Evolutionary conservation across 2,113 vertebrate genomes (phyloP).

Genomic region (Hystrix cristata): DNA sequence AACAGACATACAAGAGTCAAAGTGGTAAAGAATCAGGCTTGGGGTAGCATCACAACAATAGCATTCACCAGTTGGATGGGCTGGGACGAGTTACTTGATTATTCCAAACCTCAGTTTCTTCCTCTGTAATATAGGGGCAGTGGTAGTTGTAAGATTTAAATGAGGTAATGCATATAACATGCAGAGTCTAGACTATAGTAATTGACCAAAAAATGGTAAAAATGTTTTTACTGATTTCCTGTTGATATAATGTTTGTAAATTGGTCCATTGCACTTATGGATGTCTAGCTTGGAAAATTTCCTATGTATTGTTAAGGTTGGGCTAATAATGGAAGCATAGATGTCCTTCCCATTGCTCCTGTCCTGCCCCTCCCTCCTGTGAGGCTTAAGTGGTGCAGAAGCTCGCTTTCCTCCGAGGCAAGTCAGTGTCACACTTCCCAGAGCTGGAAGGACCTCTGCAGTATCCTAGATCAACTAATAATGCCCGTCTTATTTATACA

Average conservation of each 20-base stretch:
- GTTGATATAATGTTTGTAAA: slow-evolving; percentile 50
- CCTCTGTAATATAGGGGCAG: slow-evolving; percentile 34
- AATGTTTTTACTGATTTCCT: slow-evolving; percentile 48
- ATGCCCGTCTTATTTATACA: slow-evolving; percentile 34
- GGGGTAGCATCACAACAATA: not conserved
- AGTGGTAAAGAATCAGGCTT: slow-evolving; percentile 47
- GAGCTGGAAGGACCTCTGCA: slow-evolving; percentile 9
- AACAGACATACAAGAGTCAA: slow-evolving; percentile 11
- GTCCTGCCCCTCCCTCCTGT: not conserved
- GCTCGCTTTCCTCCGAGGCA: not conserved
- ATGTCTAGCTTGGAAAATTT: slow-evolving; percentile 34
- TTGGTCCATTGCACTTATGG: not conserved
- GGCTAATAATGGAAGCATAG: not conserved
- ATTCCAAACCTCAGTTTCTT: slow-evolving; percentile 48
- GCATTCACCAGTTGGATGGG: not conserved
- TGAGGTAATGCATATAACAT: not conserved
- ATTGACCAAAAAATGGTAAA: slow-evolving; percentile 43
- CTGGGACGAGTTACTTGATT: not conserved
- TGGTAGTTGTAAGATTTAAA: slow-evolving; percentile 18
- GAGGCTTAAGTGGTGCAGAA: not conserved
- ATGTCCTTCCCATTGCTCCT: not conserved
- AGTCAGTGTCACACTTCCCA: slow-evolving; percentile 2
- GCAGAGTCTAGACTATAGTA: slow-evolving; percentile 47
- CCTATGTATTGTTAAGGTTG: not conserved
- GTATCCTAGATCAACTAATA: slow-evolving; percentile 39